A percentile compares a stretch with the other conserved stretches of the same genome.
Evolutionary conservation across 35 echinoderm and acorn worm species (phyloP).

Genomic region (Lytechinus pictus): DNA sequence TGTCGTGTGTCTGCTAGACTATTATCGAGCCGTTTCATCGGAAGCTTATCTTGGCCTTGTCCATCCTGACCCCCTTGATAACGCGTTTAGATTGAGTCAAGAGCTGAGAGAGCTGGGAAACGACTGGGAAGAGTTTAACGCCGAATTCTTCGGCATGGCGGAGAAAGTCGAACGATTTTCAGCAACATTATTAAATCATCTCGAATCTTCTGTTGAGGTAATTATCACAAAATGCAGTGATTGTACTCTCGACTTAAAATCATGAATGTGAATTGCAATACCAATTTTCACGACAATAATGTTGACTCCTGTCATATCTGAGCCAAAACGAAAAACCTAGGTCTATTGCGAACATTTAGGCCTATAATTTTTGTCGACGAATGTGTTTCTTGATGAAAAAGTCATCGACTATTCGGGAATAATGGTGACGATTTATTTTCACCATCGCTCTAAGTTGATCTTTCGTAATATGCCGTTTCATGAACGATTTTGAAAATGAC

Average conservation of each 20-base stretch:
- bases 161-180: slow-evolving; percentile 38
- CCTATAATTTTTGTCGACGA: no score
- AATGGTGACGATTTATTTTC: no score
- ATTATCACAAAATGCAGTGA: neutral
- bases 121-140: slow-evolving; percentile 39
- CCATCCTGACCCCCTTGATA: slow-evolving; percentile 23
- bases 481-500: no score
- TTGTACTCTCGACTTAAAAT: neutral
- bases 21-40: slow-evolving; percentile 18
- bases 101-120: neutral
- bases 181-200: slow-evolving; percentile 4
- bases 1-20: neutral
- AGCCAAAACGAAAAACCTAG: no score
- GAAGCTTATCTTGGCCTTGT: neutral
- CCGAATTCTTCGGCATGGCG: slow-evolving; percentile 21
- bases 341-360: no score
- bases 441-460: no score
- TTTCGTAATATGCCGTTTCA: no score
- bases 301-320: no score
- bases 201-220: slow-evolving; percentile 32
- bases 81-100: slow-evolving; percentile 20
- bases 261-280: neutral
- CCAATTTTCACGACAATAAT: no score
- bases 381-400: no score
- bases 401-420: no score